Percentiles rank a stretch among this genome's conserved stretches.
These are phyloP conservation scores for Sclerurus mexicanus DNA, from an alignment of 2,113 vertebrate genomes.

Conservation along the genomic window DNA sequence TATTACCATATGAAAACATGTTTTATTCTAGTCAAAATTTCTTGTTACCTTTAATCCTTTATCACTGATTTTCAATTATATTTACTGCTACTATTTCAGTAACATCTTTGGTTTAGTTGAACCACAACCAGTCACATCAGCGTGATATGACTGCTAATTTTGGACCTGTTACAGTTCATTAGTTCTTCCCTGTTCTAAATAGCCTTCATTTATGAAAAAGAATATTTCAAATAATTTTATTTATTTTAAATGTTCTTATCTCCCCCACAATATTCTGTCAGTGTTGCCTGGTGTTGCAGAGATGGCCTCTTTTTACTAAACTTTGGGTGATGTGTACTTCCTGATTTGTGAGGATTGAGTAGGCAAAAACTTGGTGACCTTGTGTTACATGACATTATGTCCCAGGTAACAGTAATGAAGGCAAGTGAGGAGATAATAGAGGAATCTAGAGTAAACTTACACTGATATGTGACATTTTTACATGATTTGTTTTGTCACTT, in stretches of 20 bases:
- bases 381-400: not conserved
- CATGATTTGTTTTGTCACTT: not conserved
- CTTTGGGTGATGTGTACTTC: not conserved
- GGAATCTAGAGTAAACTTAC: not conserved
- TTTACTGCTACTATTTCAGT: not conserved
- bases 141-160: not conserved
- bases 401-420: not conserved
- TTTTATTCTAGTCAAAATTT: not conserved
- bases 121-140: not conserved
- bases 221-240: not conserved
- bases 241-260: not conserved
- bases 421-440: not conserved
- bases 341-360: not conserved
- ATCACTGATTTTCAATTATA: not conserved
- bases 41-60: not conserved
- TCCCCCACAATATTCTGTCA: not conserved
- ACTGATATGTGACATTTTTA: not conserved
- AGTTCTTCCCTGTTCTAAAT: not conserved
- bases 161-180: not conserved
- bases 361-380: rapidly evolving
- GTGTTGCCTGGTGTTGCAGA: not conserved
- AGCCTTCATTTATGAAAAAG: not conserved
- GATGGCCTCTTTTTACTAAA: not conserved
- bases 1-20: not conserved
- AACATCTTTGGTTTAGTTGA: not conserved